A percentile compares a stretch with the other conserved stretches of the same genome.
Evolutionary conservation across 2,113 vertebrate species (phyloP).

Genomic region (Motacilla tschutschensis): DNA sequence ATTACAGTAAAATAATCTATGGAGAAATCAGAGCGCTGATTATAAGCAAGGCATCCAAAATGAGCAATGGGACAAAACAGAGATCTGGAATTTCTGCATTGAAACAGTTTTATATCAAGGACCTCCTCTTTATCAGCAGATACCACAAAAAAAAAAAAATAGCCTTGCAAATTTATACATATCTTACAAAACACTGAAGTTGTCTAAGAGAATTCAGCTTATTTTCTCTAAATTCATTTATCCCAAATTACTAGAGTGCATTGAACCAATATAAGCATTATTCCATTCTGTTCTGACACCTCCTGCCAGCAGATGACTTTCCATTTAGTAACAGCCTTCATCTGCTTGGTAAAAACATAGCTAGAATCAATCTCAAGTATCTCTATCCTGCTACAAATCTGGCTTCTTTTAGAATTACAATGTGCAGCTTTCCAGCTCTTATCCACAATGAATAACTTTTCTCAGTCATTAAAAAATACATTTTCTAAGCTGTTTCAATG

Average conservation of each 20-base stretch:
- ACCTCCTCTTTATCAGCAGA: neutral
- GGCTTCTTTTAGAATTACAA: neutral
- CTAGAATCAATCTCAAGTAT: neutral
- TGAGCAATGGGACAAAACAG: neutral
- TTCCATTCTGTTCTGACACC: neutral
- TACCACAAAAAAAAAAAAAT: neutral
- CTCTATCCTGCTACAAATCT: neutral
- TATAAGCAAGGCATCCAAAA: neutral
- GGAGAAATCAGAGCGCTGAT: neutral
- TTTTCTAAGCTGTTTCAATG: neutral
- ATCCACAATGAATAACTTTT: neutral
- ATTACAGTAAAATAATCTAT: neutral
- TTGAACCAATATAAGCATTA: neutral
- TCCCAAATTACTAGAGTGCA: neutral
- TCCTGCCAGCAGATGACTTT: neutral
- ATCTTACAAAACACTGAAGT: neutral
- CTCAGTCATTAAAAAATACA: conserved; percentile 12
- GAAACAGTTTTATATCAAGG: neutral
- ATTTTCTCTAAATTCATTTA: neutral
- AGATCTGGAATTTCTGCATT: neutral
- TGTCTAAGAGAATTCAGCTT: neutral
- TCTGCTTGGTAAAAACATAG: neutral
- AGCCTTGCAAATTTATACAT: neutral
- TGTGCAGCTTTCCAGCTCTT: neutral
- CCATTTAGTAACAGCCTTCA: neutral